These are phyloP conservation scores for Styela clava DNA, from an alignment of 23 tunicate genomes.

Conservation along the genomic window DNA sequence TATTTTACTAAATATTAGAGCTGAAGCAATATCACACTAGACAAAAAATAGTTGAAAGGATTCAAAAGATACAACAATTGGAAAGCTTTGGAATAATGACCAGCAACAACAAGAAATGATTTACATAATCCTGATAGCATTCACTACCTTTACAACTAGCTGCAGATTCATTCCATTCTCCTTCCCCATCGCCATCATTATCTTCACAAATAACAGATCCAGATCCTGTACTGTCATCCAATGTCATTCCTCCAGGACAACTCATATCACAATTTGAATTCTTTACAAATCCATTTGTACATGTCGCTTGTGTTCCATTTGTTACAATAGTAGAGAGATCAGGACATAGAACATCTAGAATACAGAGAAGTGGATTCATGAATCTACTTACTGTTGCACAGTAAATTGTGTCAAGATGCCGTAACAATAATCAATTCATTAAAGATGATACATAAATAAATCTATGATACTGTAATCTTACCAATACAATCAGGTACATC, in stretches of 20 bases:
- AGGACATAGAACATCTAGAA: not conserved
- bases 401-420: not conserved
- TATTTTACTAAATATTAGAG: no score
- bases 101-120: no score
- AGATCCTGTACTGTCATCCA: not conserved
- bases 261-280: not conserved
- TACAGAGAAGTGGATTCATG: not conserved
- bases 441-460: no score
- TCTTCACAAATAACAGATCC: not conserved
- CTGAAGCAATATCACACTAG: no score
- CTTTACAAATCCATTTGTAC: not conserved
- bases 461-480: no score
- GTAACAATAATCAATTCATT: not conserved
- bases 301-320: not conserved
- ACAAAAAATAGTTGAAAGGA: no score
- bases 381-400: no score
- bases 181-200: not conserved
- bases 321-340: not conserved
- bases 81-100: no score
- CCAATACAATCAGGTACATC: not conserved
- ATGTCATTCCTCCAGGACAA: not conserved
- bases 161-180: not conserved
- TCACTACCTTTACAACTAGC: not conserved
- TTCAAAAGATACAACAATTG: no score
- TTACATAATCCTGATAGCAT: no score